Evolutionary conservation across 2,797 vertebrate genomes (phyloP), one percentile per base, ranked within the genome.

Genomic region (Danio tinwini): DNA sequence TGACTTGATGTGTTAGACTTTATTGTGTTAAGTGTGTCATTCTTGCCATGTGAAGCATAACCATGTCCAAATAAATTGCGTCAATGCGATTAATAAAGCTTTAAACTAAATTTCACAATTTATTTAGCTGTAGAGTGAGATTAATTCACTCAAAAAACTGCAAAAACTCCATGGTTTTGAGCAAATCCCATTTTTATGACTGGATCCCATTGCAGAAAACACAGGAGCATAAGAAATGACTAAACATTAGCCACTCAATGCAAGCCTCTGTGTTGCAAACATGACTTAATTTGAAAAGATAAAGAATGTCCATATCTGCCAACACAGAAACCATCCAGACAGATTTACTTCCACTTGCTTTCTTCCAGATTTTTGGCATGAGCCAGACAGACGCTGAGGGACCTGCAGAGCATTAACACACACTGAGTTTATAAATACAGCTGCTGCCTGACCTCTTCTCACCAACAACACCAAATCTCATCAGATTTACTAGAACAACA

Each of bases 401-500:
- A 81, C 62, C 37, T 7, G 45, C 47, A 44, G 5, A 17, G 49
- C 40, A 62, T 13, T 58, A 67, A 74, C 62, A 67, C 40, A 49
- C 40, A 53, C 19, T 19, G 69, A n/a, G 65, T 61, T 78, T 42
- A 17, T 19, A 63, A 40, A 49, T 49, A 29, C 68, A 79, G 56
- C 77, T 79, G 76, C 64, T 47, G 77, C n/a, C 37, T 69, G 72
- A 49, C 59, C 73, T 69, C 67, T 17, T 77, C 14, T 65, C 19
- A 58, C 67, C 49, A 52, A 16, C 14, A 67, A 59, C 47, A 58
- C 58, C 29, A 76, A 75, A 37, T 53, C 16, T 52, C 29, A 62
- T 5, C 42, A 14, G 49, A 49, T 39, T 59, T 47, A 58, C 37
- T 40, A 6, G 63, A 68, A 39, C 42, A 59, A 49, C 64, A 37